Conservation (phyloP, 2,888 invertebrate species). For the Homarus gammarus region DNA sequence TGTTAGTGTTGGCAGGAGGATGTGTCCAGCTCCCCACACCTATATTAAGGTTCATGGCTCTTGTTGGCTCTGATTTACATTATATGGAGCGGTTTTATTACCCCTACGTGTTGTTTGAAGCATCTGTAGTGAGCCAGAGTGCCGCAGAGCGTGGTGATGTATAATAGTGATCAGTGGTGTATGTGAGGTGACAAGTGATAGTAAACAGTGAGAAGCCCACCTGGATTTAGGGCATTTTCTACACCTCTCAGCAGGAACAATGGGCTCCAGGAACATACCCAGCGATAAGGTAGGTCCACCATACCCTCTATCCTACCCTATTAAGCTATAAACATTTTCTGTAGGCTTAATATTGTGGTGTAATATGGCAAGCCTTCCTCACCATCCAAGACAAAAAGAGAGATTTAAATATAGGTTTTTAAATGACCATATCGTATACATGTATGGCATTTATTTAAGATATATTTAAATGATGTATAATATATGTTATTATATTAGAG, state of each 20-base stretch:
- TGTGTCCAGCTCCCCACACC: neutral
- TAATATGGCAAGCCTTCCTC: too few species aligned
- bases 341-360: too few species aligned
- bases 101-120: neutral
- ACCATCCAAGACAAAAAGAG: too few species aligned
- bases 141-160: slow-evolving; percentile 6
- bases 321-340: too few species aligned
- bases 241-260: slow-evolving; percentile 11
- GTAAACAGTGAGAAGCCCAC: neutral
- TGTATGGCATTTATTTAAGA: too few species aligned
- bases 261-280: slow-evolving; percentile 40
- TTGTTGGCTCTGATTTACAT: slow-evolving; percentile 1
- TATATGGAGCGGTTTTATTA: slow-evolving; percentile 9
- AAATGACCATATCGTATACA: too few species aligned
- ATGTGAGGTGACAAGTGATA: slow-evolving; percentile 8
- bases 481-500: too few species aligned
- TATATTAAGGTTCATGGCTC: slow-evolving; percentile 23
- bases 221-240: slow-evolving; percentile 7
- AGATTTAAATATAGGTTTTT: too few species aligned
- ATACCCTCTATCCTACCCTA: neutral
- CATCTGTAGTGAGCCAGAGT: neutral
- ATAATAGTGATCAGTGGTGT: slow-evolving; percentile 13
- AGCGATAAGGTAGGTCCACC: slow-evolving; percentile 26
- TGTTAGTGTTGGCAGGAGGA: slow-evolving; percentile 29
- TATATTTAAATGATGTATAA: too few species aligned